Evolutionary conservation across 2,113 vertebrate genomes (phyloP).

Genomic region (Anhinga anhinga): DNA sequence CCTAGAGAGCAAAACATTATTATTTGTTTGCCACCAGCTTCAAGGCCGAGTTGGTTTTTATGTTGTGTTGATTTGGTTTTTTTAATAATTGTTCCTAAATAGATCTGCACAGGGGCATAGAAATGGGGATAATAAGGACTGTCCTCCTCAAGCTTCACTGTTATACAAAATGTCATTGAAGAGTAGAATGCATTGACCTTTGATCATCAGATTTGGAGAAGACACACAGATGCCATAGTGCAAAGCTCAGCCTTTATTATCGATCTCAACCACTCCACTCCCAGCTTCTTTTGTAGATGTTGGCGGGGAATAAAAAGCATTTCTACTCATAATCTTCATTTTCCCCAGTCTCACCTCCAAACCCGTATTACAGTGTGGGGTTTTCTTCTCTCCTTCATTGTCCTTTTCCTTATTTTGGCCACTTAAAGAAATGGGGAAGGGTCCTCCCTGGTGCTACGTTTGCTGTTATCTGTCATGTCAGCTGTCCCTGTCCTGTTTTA

Average conservation of each 20-base stretch:
- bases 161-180: background rate
- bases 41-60: background rate
- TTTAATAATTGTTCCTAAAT: background rate
- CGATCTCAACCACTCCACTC: background rate
- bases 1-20: constrained; percentile 36
- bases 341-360: background rate
- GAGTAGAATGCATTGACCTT: background rate
- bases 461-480: background rate
- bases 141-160: background rate
- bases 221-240: background rate
- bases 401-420: background rate
- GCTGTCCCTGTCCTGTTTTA: background rate
- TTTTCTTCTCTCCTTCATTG: background rate
- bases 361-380: rapidly evolving
- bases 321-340: background rate
- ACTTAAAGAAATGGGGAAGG: background rate
- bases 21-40: background rate
- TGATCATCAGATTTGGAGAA: background rate
- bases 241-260: background rate
- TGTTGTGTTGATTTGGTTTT: background rate
- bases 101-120: background rate
- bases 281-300: background rate
- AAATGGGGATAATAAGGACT: background rate
- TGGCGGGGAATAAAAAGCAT: background rate
- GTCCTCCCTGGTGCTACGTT: background rate